These are phyloP conservation scores for Machimus atricapillus DNA, from an alignment of 2,888 invertebrate genomes.

Conservation along the genomic window DNA sequence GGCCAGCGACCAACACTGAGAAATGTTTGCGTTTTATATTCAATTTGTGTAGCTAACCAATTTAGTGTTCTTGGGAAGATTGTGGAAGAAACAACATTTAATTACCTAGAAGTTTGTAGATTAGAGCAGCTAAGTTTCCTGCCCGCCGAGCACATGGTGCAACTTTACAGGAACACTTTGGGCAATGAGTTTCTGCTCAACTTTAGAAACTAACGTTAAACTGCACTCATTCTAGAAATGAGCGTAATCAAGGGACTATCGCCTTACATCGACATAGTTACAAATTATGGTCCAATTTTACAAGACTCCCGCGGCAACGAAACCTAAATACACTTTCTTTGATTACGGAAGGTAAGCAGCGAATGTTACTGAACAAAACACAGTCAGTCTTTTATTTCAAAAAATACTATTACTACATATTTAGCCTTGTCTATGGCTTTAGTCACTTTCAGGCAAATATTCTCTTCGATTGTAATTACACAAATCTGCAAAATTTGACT, in stretches of 20 bases:
- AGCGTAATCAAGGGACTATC: neutral
- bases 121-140: neutral
- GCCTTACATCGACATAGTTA: neutral
- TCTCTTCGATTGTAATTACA: too few species aligned
- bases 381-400: too few species aligned
- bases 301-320: neutral
- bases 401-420: too few species aligned
- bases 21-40: neutral
- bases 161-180: neutral
- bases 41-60: neutral
- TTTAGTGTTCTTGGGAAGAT: neutral
- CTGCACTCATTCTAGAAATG: neutral
- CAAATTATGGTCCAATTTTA: neutral
- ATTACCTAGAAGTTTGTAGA: neutral
- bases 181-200: neutral
- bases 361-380: neutral
- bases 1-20: neutral
- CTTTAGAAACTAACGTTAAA: neutral
- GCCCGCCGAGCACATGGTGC: neutral
- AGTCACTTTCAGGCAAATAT: too few species aligned
- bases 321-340: neutral
- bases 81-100: neutral
- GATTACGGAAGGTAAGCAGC: neutral
- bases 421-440: too few species aligned
- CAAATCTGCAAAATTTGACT: too few species aligned